Conservation (phyloP, 2,797 vertebrate genomes). For the Chiropotes sagulatus region DNA sequence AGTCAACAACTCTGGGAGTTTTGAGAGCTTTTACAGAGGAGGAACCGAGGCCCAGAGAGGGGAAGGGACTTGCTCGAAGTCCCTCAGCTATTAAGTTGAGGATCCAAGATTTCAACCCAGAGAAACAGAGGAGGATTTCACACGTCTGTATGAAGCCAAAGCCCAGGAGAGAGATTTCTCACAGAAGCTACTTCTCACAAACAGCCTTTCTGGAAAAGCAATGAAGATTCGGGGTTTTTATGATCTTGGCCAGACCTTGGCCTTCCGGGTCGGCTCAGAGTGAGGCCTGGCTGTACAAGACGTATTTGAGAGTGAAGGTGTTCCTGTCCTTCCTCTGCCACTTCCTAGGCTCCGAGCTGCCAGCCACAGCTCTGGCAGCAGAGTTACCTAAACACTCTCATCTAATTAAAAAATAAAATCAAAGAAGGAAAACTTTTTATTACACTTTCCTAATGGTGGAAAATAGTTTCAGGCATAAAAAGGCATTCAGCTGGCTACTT, state of each 20-base stretch:
- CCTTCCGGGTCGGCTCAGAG: neutral
- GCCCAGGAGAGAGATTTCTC: neutral
- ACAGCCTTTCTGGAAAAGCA: slow-evolving; percentile 26
- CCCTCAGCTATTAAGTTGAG: neutral
- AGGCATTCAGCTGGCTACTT: slow-evolving; percentile 68
- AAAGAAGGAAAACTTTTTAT: slow-evolving; percentile 71
- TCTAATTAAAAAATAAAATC: slow-evolving; percentile 73
- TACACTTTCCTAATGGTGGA: slow-evolving; percentile 59
- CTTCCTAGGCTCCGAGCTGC: neutral
- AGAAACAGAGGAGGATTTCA: neutral
- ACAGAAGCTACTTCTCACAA: neutral
- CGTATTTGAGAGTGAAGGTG: neutral
- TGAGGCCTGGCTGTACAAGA: neutral
- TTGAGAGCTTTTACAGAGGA: neutral
- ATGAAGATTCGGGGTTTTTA: neutral
- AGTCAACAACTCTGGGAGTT: neutral
- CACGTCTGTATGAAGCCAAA: neutral
- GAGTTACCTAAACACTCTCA: neutral
- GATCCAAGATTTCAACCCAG: neutral
- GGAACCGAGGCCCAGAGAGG: neutral
- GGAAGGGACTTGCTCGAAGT: neutral
- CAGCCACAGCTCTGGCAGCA: neutral
- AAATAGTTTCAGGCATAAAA: slow-evolving; percentile 72
- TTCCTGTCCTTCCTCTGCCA: neutral
- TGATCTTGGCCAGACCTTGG: neutral